Evolutionary conservation across 2,888 invertebrate species (phyloP).

Genomic region (Scaeva pyrastri): DNA sequence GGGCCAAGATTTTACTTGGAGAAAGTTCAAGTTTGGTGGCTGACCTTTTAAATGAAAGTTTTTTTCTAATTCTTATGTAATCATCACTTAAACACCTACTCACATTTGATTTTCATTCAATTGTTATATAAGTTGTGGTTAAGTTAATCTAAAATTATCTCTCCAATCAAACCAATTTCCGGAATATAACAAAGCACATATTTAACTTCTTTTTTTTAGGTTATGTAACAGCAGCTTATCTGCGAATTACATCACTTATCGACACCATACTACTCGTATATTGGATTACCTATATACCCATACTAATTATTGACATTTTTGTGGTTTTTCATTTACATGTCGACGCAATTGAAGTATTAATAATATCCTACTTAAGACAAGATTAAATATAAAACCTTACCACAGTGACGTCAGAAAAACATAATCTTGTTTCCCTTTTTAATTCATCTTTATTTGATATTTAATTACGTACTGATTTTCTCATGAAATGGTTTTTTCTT

Average conservation of each 20-base stretch:
- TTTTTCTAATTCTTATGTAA: no score
- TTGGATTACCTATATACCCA: not conserved
- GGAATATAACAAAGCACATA: no score
- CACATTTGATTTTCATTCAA: no score
- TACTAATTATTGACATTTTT: constrained; percentile 13
- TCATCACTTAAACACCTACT: no score
- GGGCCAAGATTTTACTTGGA: no score
- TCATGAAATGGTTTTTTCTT: constrained; percentile 5
- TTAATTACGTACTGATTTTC: constrained; percentile 16
- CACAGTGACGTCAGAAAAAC: constrained; percentile 13
- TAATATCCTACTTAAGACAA: not conserved
- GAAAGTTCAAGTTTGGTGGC: no score
- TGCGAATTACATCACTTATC: not conserved
- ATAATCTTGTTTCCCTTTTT: not conserved
- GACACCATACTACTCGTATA: not conserved
- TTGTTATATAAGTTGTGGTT: no score
- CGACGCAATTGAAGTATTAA: constrained; percentile 7
- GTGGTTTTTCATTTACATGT: constrained; percentile 1
- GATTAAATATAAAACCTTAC: constrained; percentile 8
- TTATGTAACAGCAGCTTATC: no score
- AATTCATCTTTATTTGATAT: not conserved
- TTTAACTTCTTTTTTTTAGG: no score
- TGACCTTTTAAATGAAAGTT: no score
- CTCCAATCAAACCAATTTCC: no score
- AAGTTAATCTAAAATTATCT: no score